Evolutionary conservation across 2,113 vertebrate species (phyloP), one percentile per base, ranked within the genome.

Genomic region (Syngnathus floridae): DNA sequence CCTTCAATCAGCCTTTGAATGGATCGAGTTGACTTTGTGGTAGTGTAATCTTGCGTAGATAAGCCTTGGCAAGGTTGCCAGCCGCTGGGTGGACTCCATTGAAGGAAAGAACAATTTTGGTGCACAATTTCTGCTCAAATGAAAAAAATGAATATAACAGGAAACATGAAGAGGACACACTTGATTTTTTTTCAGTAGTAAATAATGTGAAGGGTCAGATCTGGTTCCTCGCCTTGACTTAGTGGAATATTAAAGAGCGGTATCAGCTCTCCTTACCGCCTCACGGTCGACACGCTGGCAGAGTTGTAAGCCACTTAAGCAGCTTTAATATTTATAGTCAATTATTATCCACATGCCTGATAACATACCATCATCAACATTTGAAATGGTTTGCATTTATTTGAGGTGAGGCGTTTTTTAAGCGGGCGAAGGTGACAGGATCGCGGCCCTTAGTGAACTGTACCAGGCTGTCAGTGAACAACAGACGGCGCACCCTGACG

Each of bases 241-340:
- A 60, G 58, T 19, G 4, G 36, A 37, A 60, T 60, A 22, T 41
- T 2, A 6, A 7, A 59, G 17, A 38, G 41, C 2, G 7, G 5
- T 22, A 38, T 58, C 7, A 19, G 59, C 26, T 35, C 46, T 38
- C 31, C 22, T 52, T 38, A 43, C 60, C 9, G 36, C 16, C 37
- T 70, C 35, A 6, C 31, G 54, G 13, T n/a, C 14, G 31, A 19
- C 40, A 62, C 40, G 61, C 21, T 37, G 48, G 57, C 60, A 40
- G 72, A 63, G 17, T 13, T 5, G 26, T 60, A 31, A 68, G 38
- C 67, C 52, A 4, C 41, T 68, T 12, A 56, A 37, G 38, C 66
- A 56, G 51, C 56, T 43, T 12, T 22, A 3, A 22, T 8, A 8
- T 41, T 60, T 35, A 5, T 49, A 49, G 7, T 7, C 13, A 0